Evolutionary conservation across 1,140 invertebrate genomes (phyloP).

Genomic region (Druon quercuslanigerum): DNA sequence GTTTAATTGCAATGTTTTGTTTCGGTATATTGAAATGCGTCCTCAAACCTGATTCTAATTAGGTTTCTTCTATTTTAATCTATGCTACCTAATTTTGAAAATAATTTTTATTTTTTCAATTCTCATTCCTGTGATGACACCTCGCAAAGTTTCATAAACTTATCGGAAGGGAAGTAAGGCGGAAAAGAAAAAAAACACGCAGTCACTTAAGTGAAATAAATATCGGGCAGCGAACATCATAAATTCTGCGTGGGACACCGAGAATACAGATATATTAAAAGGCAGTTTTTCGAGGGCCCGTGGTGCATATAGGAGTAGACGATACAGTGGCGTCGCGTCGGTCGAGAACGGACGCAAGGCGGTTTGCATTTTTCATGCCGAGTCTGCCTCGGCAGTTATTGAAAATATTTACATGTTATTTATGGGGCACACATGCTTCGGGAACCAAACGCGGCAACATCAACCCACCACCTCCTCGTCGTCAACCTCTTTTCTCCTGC

Average conservation of each 20-base stretch:
- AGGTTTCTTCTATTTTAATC: no score
- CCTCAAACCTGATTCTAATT: no score
- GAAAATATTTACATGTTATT: conserved; percentile 74
- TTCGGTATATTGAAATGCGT: no score
- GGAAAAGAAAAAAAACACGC: conserved; percentile 47
- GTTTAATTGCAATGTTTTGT: no score
- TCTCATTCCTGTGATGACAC: background rate
- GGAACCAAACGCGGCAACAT: conserved; percentile 61
- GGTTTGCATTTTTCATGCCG: conserved; percentile 71
- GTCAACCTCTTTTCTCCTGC: conserved; percentile 31
- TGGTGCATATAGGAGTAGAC: conserved; percentile 24
- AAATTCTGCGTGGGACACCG: conserved; percentile 64
- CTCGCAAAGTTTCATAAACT: conserved; percentile 25
- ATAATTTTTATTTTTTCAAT: background rate
- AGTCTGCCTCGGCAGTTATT: conserved; percentile 64
- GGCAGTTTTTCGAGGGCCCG: conserved; percentile 54
- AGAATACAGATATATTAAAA: conserved; percentile 69
- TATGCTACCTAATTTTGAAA: no score
- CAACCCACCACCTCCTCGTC: conserved; percentile 30
- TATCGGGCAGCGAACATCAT: conserved; percentile 61
- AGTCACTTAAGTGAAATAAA: conserved; percentile 65
- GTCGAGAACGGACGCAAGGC: conserved; percentile 60
- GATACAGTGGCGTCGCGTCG: conserved; percentile 47
- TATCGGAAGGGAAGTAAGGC: conserved; percentile 39
- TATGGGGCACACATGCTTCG: conserved; percentile 69